These are phyloP conservation scores for Epinephelus cyanopodus DNA, from an alignment of 2,113 vertebrate species.

Conservation along the genomic window DNA sequence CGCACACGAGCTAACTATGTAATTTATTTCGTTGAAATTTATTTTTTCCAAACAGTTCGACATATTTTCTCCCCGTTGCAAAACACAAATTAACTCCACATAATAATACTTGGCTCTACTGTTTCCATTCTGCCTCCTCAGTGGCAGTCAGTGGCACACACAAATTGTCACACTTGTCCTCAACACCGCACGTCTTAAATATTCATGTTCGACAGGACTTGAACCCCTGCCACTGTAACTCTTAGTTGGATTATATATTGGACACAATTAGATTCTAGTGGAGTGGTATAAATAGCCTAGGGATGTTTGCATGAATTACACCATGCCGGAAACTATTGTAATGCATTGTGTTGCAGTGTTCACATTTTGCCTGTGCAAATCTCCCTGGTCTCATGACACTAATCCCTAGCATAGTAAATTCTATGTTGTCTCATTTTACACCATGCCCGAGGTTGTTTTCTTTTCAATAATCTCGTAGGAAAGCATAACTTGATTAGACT, in stretches of 20 bases:
- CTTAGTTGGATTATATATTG: slow-evolving; percentile 83
- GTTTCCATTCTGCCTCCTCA: slow-evolving; percentile 9
- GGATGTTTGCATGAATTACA: slow-evolving; percentile 83
- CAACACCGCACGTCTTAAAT: slow-evolving; percentile 67
- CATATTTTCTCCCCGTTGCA: background rate
- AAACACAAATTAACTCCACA: slow-evolving; percentile 30
- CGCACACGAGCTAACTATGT: background rate
- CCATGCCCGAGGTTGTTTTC: slow-evolving; percentile 78
- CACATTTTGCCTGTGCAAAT: slow-evolving; percentile 75
- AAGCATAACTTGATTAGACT: slow-evolving; percentile 81
- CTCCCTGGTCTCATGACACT: slow-evolving; percentile 77
- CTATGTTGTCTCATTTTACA: slow-evolving; percentile 76
- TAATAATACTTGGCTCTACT: background rate
- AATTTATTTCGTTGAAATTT: slow-evolving; percentile 10
- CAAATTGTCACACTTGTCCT: slow-evolving; percentile 71
- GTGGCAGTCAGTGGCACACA: slow-evolving; percentile 13
- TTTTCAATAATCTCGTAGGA: slow-evolving; percentile 80
- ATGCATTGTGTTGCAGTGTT: slow-evolving; percentile 75
- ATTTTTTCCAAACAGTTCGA: slow-evolving; percentile 5
- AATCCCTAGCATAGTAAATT: slow-evolving; percentile 78
- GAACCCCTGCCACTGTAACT: slow-evolving; percentile 77
- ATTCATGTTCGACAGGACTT: slow-evolving; percentile 78
- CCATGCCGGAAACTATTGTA: slow-evolving; percentile 77
- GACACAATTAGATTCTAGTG: slow-evolving; percentile 82
- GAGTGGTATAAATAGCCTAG: slow-evolving; percentile 80